These are phyloP conservation scores for Crocidura indochinensis DNA, from an alignment of 2,797 vertebrate genomes.

Conservation along the genomic window DNA sequence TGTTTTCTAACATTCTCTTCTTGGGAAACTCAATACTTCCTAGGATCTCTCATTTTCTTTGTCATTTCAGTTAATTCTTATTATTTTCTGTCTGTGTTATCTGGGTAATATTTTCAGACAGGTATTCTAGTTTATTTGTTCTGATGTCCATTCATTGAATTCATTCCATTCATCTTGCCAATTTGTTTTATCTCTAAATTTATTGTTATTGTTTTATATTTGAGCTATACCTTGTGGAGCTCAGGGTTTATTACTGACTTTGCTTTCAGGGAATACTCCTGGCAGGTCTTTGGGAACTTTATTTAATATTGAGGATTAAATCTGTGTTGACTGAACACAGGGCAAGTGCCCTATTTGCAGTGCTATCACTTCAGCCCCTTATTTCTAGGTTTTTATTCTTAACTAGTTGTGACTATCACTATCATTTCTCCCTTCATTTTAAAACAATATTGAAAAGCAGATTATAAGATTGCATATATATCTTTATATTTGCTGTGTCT, in stretches of 20 bases:
- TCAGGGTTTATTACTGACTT: no score
- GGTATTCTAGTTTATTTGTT: neutral
- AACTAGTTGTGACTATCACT: neutral
- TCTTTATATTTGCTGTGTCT: neutral
- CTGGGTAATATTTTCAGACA: neutral
- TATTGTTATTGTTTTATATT: neutral
- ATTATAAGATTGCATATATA: no score
- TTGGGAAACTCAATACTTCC: neutral
- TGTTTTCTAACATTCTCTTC: neutral
- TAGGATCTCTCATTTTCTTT: neutral
- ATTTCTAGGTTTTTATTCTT: slow-evolving; percentile 27
- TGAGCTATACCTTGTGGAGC: no score
- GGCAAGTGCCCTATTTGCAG: no score
- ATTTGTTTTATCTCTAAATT: neutral
- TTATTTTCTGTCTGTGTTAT: neutral
- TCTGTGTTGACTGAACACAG: no score
- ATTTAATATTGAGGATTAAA: no score
- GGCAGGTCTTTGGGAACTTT: no score
- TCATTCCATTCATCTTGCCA: neutral
- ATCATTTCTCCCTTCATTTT: no score
- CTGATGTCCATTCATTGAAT: neutral
- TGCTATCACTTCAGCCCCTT: neutral
- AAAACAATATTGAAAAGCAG: neutral
- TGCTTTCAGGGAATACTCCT: no score
- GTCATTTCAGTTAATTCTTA: neutral